A percentile compares a stretch with the other conserved stretches of the same genome.
phyloP scores from a whole-genome alignment of 2,797 vertebrate species.

The Thaleichthys pacificus region DNA sequence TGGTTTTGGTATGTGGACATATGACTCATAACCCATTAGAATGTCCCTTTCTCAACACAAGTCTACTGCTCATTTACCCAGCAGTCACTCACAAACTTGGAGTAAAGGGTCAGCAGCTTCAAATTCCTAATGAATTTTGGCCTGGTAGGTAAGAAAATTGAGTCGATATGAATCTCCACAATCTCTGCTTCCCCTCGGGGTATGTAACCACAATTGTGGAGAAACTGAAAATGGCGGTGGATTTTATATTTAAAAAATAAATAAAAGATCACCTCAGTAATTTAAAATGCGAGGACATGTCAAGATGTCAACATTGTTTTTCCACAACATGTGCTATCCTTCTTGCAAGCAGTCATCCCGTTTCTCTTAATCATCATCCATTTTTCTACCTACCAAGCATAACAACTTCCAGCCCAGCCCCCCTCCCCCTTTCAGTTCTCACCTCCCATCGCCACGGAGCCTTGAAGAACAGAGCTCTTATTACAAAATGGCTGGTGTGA shows the following conservation, averaged over 20 bases:
- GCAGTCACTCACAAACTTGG: no score
- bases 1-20: background rate
- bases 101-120: no score
- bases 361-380: slow-evolving; percentile 58
- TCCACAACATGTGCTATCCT: background rate
- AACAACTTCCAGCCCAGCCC: background rate
- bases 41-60: background rate
- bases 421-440: slow-evolving; percentile 49
- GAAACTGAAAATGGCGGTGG: no score
- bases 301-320: background rate
- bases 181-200: no score
- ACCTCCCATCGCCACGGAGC: slow-evolving; percentile 42
- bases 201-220: no score
- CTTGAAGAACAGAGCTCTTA: slow-evolving; percentile 34
- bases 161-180: no score
- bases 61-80: background rate
- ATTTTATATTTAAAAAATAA: no score
- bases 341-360: slow-evolving; percentile 33
- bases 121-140: no score
- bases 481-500: slow-evolving; percentile 21
- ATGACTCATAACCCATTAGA: background rate
- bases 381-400: slow-evolving; percentile 22
- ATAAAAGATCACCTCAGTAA: no score
- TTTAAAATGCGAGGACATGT: no score
- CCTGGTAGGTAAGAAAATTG: no score